Evolutionary conservation across 2,888 invertebrate species (phyloP).

Genomic region (Protonemura montana): DNA sequence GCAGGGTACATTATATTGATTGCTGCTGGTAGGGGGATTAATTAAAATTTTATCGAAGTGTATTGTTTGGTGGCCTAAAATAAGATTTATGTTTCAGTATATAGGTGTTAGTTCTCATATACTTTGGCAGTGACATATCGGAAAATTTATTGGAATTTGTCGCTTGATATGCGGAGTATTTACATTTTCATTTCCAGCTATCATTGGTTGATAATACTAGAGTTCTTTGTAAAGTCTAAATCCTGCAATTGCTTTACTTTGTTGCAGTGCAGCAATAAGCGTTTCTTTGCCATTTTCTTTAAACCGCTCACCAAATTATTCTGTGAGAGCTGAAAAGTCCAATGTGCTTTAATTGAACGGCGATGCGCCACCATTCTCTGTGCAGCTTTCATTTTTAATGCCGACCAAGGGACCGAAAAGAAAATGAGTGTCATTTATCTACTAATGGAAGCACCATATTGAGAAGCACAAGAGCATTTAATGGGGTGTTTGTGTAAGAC

Average conservation of each 20-base stretch:
- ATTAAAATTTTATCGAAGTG: constrained; percentile 5
- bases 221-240: neutral
- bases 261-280: neutral
- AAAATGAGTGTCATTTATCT: neutral
- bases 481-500: constrained; percentile 1
- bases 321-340: neutral
- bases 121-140: neutral
- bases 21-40: neutral
- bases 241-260: neutral
- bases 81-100: neutral
- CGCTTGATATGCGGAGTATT: neutral
- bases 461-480: neutral
- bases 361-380: neutral
- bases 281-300: neutral
- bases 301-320: neutral
- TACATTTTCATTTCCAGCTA: neutral
- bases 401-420: neutral
- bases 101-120: neutral
- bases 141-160: neutral
- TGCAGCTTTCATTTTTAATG: constrained; percentile 7
- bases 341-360: neutral
- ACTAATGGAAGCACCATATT: neutral
- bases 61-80: neutral
- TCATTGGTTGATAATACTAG: too few species aligned
- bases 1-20: neutral